Conservation (phyloP, 1,140 invertebrate genomes). For the Drosophila paulistorum region DNA sequence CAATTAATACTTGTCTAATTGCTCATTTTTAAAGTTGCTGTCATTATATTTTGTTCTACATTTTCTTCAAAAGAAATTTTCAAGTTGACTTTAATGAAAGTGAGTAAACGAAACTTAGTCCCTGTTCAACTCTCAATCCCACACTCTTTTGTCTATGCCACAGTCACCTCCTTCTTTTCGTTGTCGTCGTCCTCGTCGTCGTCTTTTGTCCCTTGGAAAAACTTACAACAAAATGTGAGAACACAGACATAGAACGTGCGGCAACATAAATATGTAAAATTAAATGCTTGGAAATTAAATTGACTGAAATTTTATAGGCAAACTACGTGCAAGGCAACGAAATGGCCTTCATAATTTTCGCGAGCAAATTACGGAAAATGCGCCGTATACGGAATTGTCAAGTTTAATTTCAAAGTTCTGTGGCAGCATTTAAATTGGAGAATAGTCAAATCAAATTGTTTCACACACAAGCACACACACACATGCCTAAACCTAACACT, state of each 20-base stretch:
- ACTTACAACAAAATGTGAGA: slow-evolving; percentile 16
- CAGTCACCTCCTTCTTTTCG: background rate
- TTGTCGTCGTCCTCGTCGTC: background rate
- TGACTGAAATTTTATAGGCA: slow-evolving; percentile 33
- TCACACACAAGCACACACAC: background rate
- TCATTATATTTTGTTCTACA: background rate
- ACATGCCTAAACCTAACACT: background rate
- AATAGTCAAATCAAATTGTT: slow-evolving; percentile 2
- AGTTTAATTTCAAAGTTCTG: slow-evolving; percentile 22
- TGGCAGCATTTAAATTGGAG: slow-evolving; percentile 7
- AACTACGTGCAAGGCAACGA: slow-evolving; percentile 27
- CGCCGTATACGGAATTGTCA: background rate
- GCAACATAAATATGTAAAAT: slow-evolving; percentile 31
- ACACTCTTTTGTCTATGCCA: background rate
- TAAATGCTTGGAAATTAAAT: slow-evolving; percentile 29
- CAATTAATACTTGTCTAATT: background rate
- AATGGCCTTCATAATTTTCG: slow-evolving; percentile 22
- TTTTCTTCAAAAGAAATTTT: background rate
- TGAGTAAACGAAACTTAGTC: slow-evolving; percentile 3
- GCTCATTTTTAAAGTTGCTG: background rate
- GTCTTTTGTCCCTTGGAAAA: slow-evolving; percentile 8
- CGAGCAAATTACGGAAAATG: slow-evolving; percentile 13
- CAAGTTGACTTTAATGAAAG: slow-evolving; percentile 3
- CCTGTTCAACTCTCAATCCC: background rate
- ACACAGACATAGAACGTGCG: slow-evolving; percentile 14